Evolutionary conservation across 1,140 invertebrate genomes (phyloP).

Genomic region (Drosophila funebris): DNA sequence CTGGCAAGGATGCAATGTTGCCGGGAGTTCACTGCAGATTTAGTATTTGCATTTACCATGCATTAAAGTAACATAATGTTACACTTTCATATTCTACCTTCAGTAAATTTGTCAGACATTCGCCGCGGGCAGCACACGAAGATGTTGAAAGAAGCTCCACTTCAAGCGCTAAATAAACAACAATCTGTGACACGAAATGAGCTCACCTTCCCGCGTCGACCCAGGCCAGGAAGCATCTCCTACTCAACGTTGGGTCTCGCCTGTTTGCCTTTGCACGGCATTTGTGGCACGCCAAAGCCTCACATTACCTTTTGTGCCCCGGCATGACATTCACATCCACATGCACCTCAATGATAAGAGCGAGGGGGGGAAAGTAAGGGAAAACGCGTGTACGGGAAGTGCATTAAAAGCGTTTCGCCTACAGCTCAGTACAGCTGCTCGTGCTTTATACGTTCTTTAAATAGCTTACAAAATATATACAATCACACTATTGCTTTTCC

Average conservation of each 20-base stretch:
- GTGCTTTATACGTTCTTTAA: not conserved
- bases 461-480: not conserved
- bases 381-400: slow-evolving; percentile 47
- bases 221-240: not conserved
- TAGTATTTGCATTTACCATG: not conserved
- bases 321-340: slow-evolving; percentile 30
- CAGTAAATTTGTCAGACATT: slow-evolving; percentile 9
- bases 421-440: slow-evolving; percentile 31
- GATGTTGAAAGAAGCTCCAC: slow-evolving; percentile 18
- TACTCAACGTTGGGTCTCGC: not conserved
- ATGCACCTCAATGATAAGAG: not conserved
- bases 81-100: slow-evolving; percentile 15
- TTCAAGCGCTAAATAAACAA: slow-evolving; percentile 66
- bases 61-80: slow-evolving; percentile 18
- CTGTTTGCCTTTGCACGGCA: slow-evolving; percentile 29
- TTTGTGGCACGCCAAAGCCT: slow-evolving; percentile 15
- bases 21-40: not conserved
- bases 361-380: not conserved
- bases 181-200: slow-evolving; percentile 70
- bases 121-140: slow-evolving; percentile 18
- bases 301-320: slow-evolving; percentile 42
- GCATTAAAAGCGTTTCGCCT: slow-evolving; percentile 64
- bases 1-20: not conserved
- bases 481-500: not conserved
- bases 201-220: slow-evolving; percentile 8